A percentile compares a stretch with the other conserved stretches of the same genome.
phyloP scores from a whole-genome alignment of 2,888 invertebrate species.

The Ectobius pallidus region DNA sequence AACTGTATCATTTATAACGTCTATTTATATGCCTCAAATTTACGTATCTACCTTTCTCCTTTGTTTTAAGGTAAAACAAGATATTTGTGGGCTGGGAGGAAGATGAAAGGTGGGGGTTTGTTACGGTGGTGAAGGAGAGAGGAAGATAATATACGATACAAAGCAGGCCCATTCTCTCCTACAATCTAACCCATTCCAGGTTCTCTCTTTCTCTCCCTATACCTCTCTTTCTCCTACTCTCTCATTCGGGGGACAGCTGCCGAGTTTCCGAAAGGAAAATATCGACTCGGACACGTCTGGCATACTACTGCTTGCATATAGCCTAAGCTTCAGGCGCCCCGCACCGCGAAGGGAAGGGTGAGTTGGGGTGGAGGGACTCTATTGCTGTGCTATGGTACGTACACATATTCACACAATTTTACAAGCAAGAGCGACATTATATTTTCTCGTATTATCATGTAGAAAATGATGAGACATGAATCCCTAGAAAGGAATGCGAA shows the following conservation, averaged over 20 bases:
- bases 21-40: neutral
- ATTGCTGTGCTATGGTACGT: too few relatives aligned
- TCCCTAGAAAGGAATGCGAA: too few relatives aligned
- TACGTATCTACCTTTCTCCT: neutral
- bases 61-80: neutral
- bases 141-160: neutral
- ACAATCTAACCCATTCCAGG: conserved; percentile 11
- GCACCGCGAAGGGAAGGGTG: neutral
- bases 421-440: too few relatives aligned
- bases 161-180: neutral
- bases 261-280: conserved; percentile 38
- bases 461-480: too few relatives aligned
- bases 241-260: conserved; percentile 33
- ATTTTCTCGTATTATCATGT: too few relatives aligned
- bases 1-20: too few relatives aligned
- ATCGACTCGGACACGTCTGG: conserved; percentile 39
- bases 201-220: conserved; percentile 17
- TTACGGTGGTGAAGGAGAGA: neutral
- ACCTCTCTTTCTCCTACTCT: conserved; percentile 18
- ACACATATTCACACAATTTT: too few relatives aligned
- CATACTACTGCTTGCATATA: conserved; percentile 14
- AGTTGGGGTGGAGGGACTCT: too few relatives aligned
- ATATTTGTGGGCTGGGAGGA: neutral
- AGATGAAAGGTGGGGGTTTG: neutral
- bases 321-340: conserved; percentile 29